Evolutionary conservation across 2,113 vertebrate species (phyloP), one percentile per base, ranked within the genome.

Genomic region (Petroica traversi): DNA sequence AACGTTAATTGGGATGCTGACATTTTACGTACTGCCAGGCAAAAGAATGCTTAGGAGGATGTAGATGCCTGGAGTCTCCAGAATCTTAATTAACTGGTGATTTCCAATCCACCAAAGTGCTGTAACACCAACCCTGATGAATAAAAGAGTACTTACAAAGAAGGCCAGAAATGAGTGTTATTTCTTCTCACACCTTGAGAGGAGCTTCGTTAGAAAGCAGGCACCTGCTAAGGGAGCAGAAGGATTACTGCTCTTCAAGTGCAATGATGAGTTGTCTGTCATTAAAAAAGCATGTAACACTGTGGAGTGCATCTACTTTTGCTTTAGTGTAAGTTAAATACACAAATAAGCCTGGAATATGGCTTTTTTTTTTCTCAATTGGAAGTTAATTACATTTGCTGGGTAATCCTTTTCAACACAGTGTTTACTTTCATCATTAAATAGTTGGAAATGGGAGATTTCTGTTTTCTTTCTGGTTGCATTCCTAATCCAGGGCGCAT

Each of bases 1-100:
- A 77, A 28, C 73, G 94, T 88, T 95, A 94, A 95, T 68, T 91
- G 52, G 83, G 19, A 80, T 85, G 62, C 25, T 97, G 92, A 52
- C 66, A 89, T 96, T 96, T 96, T 96, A 20, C 38, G 25, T 72
- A n/a, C 72, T 93, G 26, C 38, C 49, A 85, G 51, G 66, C 19
- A 82, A 89, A 91, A 57, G 23, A 69, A 72, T 40, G 8, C 76
- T 95, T 75, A 97, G 63, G 64, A 96, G 59, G 67, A 85, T 71
- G 31, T 72, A 81, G 61, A 75, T 66, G 71, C 26, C 41, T 90
- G 3, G 18, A 77, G 34, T 88, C 25, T 57, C 34, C 22, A 36
- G 49, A 88, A 93, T 8, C 38, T 93, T 89, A 95, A 94, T 93
- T 97, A 96, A 66, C 54, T 72, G 64, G 61, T 59, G 29, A 81